Conservation (phyloP, 2,888 invertebrate genomes). For the Argyresthia albistria region DNA sequence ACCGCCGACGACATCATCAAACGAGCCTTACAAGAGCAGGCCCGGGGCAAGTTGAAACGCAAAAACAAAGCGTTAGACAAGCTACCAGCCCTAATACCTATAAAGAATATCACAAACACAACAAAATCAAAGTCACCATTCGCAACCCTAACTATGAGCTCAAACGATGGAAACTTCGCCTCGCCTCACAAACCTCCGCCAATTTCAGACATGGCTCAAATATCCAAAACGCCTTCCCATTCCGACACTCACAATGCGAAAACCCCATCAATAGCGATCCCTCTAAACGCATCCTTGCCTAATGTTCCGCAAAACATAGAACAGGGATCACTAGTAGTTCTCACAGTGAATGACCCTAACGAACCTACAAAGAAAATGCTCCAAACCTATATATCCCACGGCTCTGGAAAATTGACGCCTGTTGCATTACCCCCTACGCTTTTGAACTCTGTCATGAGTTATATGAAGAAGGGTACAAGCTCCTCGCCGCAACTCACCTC, state of each 20-base stretch:
- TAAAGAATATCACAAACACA: not conserved
- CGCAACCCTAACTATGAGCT: not conserved
- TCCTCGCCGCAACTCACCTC: conserved; percentile 57
- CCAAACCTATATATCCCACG: conserved; percentile 54
- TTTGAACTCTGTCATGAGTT: conserved; percentile 48
- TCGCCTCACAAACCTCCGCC: not conserved
- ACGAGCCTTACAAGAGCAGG: conserved; percentile 17
- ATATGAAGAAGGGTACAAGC: conserved; percentile 51
- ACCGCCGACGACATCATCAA: conserved; percentile 37
- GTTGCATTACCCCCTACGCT: conserved; percentile 42
- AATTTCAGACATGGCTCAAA: not conserved
- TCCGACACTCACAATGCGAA: conserved; percentile 12
- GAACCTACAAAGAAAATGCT: conserved; percentile 55
- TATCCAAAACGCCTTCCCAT: not conserved
- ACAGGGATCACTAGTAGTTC: conserved; percentile 49
- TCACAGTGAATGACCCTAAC: conserved; percentile 53
- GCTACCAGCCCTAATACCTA: not conserved
- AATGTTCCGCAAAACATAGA: conserved; percentile 36
- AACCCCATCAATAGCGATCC: conserved; percentile 11
- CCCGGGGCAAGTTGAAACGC: not conserved
- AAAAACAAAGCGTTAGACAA: too few relatives aligned
- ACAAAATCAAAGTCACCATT: not conserved
- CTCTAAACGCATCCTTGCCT: conserved; percentile 13
- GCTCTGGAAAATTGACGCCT: conserved; percentile 40
- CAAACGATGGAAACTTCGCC: too few relatives aligned